Percentiles rank a stretch among this genome's conserved stretches.
Conservation (phyloP, 2,888 invertebrate genomes). For the Cerastis rubricosa region DNA sequence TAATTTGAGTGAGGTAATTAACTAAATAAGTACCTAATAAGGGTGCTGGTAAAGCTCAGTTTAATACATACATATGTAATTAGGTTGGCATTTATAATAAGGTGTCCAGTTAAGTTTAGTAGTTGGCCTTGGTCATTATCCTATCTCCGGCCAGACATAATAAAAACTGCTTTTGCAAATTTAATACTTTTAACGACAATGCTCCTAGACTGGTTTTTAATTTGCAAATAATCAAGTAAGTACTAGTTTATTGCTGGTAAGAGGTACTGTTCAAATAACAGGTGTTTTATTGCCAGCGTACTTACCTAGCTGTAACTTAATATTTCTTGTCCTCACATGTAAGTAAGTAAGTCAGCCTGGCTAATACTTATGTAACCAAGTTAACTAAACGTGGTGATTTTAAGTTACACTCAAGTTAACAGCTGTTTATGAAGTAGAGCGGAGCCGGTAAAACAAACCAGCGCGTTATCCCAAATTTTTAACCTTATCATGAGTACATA, state of each 20-base stretch:
- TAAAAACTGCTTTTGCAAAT: constrained; percentile 19
- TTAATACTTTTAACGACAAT: not conserved
- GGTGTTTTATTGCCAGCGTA: not conserved
- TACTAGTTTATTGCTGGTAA: not conserved
- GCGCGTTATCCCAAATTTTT: not conserved
- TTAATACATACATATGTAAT: not conserved
- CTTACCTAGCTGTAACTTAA: constrained; percentile 1
- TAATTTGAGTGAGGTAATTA: not conserved
- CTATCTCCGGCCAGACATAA: not conserved
- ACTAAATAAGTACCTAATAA: not conserved
- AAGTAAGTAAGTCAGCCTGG: not conserved
- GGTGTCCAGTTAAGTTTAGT: not conserved
- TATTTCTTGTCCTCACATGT: not conserved
- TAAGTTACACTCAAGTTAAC: not conserved
- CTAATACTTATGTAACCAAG: not conserved
- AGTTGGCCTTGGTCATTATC: constrained; percentile 10
- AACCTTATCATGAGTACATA: not conserved
- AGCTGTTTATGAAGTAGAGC: constrained; percentile 28
- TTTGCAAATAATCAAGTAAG: constrained; percentile 2
- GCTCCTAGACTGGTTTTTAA: constrained; percentile 23
- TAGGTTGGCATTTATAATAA: not conserved
- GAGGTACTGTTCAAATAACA: not conserved
- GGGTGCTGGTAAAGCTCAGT: not conserved
- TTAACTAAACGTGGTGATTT: constrained; percentile 21
- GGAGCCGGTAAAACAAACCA: constrained; percentile 1